Evolutionary conservation across 1,140 invertebrate species (phyloP), one percentile per base, ranked within the genome.

Genomic region (Lepidurus apus): DNA sequence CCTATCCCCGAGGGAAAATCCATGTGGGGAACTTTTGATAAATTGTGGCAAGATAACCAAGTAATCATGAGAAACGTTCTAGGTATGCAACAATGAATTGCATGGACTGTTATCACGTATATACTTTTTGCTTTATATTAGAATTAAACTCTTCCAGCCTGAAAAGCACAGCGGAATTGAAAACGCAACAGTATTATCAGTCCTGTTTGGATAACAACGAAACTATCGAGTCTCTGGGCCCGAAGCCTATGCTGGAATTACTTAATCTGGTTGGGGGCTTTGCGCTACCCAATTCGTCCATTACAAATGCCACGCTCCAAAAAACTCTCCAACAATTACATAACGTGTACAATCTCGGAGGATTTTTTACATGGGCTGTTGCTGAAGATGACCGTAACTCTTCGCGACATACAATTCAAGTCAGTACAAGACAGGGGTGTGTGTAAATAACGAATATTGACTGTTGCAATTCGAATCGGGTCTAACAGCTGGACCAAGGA

Each of bases 11-110:
- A 84, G 24, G 84, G 85, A 73, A 93, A 95, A 84, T 92, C 92
- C n/a, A 92, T 91, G 76, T 98, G 96, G 96, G 94, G 94, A 24
- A 96, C 95, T n/a, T 98, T 98, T 85, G 92, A 92, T 73, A 96
- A 97, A 84, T 87, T 98, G 73, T 94, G 95, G 84, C 91, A 97
- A 82, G 91, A 95, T 82, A 98, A 98, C 85, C 94, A 97, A 83
- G 85, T 96, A 42, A 91, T 95, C n/a, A 91, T 98, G 80, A 94
- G 95, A 86, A 94, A 93, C 84, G 93, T 93, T 53, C 86, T 98
- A 81, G 95, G 78, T 79, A 74, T n/a, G 4, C 34, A n/a, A 42
- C 5, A 43, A n/a, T 13, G 53, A 34, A 10, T n/a, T n/a, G 53
- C 8, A 21, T 78, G 7, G 43, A 13, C 74, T 42, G 79, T 77